Evolutionary conservation across 2,888 invertebrate genomes (phyloP).

Genomic region (Xestia rhomboidea): DNA sequence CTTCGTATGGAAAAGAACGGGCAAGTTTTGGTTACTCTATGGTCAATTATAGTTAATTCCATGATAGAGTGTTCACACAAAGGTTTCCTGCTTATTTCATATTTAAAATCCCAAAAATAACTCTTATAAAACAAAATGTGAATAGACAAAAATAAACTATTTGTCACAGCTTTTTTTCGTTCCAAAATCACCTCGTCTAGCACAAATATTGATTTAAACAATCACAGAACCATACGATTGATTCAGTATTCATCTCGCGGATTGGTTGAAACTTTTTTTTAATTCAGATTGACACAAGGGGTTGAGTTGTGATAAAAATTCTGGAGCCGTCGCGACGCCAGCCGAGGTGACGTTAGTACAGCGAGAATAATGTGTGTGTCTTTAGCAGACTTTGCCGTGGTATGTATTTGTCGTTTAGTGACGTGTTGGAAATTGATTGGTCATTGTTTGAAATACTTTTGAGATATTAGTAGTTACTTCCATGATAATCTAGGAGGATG

Average conservation of each 20-base stretch:
- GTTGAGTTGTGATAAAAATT: constrained; percentile 56
- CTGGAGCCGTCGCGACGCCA: constrained; percentile 21
- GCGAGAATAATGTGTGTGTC: constrained; percentile 47
- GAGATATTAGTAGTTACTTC: background rate
- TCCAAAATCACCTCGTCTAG: constrained; percentile 28
- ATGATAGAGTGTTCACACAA: background rate
- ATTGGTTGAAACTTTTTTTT: constrained; percentile 56
- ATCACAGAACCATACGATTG: constrained; percentile 57
- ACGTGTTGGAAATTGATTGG: background rate
- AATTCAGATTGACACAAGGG: constrained; percentile 60
- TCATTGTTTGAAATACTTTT: constrained; percentile 9
- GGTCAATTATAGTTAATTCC: too few species aligned
- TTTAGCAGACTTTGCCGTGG: constrained; percentile 20
- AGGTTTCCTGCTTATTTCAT: background rate
- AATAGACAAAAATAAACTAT: background rate
- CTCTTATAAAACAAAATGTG: too few species aligned
- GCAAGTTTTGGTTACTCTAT: too few species aligned
- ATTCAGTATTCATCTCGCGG: constrained; percentile 54
- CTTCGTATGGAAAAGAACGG: too few species aligned
- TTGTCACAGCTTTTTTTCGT: background rate
- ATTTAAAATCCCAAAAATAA: too few species aligned
- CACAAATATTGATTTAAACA: constrained; percentile 63
- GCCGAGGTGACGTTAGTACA: constrained; percentile 20
- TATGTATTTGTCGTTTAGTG: background rate
- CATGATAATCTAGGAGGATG: background rate